phyloP scores from a whole-genome alignment of 2,888 invertebrate genomes.

The Lasioglossum malachurum region DNA sequence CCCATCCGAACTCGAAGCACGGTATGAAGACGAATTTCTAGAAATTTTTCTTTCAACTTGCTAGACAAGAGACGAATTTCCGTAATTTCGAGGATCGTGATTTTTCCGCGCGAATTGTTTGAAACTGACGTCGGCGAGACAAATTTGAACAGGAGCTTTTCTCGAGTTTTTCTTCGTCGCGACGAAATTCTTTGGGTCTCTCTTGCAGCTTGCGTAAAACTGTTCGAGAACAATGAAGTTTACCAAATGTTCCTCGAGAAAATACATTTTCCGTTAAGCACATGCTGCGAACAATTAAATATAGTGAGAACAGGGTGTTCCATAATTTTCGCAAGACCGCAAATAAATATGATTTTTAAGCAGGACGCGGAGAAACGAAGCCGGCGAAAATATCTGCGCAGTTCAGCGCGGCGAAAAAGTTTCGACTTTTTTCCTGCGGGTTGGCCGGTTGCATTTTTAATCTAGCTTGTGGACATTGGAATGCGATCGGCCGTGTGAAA shows the following conservation, averaged over 20 bases:
- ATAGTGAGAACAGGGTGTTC: neutral
- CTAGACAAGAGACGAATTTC: neutral
- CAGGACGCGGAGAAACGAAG: neutral
- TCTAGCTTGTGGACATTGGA: constrained; percentile 1
- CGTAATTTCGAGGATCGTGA: neutral
- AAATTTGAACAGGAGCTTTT: neutral
- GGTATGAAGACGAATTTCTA: neutral
- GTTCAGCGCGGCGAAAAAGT: neutral
- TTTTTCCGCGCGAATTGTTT: neutral
- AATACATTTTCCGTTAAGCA: neutral
- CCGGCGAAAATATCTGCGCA: neutral
- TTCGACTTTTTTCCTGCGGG: neutral
- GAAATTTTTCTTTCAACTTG: neutral
- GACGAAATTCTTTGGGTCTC: neutral
- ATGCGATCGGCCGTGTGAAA: constrained; percentile 23
- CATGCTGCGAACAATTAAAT: neutral
- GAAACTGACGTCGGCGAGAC: neutral
- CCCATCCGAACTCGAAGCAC: neutral
- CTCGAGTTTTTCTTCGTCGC: neutral
- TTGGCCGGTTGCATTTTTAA: neutral
- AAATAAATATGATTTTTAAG: constrained; percentile 3
- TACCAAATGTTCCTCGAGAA: neutral
- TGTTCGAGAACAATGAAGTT: neutral
- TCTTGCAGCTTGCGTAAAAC: neutral
- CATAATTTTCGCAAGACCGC: neutral